These are phyloP conservation scores for Cephus cinctus DNA, from an alignment of 1,140 invertebrate species.

Conservation along the genomic window DNA sequence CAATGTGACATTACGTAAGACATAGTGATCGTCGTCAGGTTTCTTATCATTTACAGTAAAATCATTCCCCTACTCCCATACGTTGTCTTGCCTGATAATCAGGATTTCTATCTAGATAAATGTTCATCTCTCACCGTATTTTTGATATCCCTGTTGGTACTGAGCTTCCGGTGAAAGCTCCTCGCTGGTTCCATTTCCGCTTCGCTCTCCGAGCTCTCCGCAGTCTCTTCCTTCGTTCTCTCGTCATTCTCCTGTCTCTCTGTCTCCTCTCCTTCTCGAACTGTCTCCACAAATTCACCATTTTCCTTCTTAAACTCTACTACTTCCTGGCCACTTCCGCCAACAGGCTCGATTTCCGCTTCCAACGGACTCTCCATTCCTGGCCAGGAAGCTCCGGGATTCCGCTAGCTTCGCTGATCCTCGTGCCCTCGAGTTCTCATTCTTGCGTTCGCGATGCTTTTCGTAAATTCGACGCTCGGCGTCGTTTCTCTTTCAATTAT, in stretches of 20 bases:
- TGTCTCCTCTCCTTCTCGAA: neutral
- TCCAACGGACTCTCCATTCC: neutral
- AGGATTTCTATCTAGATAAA: no score
- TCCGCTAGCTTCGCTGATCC: no score
- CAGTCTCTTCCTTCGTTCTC: conserved; percentile 11
- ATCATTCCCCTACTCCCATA: no score
- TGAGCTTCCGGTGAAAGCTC: conserved; percentile 66
- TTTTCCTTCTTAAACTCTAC: neutral
- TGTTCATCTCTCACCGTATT: conserved; percentile 65
- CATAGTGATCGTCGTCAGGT: no score
- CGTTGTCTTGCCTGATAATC: no score
- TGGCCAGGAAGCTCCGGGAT: no score
- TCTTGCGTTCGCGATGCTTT: neutral
- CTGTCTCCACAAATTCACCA: neutral
- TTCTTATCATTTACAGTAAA: no score
- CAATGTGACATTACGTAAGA: no score
- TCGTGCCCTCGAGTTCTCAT: conserved; percentile 1
- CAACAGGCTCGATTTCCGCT: neutral
- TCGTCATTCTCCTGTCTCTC: conserved; percentile 1
- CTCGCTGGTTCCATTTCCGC: conserved; percentile 65
- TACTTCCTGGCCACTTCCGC: neutral
- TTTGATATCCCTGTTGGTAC: conserved; percentile 65
- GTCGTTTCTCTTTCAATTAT: neutral
- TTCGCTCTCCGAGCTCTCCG: conserved; percentile 66
- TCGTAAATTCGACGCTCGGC: neutral